Evolutionary conservation across 2,113 vertebrate genomes (phyloP).

Genomic region (Heterotis niloticus): DNA sequence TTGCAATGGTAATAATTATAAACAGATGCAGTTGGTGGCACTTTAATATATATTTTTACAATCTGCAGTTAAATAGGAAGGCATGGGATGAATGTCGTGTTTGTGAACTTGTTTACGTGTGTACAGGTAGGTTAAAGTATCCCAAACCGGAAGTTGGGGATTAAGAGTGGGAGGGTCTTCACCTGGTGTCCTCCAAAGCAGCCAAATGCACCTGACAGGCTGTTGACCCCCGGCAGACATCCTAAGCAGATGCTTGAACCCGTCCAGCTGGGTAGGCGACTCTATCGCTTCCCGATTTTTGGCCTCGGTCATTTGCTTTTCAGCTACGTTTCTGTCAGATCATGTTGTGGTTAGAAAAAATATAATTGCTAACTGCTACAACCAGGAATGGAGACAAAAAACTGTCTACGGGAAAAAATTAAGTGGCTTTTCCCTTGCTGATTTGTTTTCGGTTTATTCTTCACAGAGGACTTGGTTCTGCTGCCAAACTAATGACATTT

Average conservation of each 20-base stretch:
- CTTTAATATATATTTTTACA: too few species aligned
- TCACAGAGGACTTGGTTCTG: conserved; percentile 1
- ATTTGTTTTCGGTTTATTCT: conserved; percentile 12
- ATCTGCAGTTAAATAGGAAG: too few species aligned
- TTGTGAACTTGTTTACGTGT: too few species aligned
- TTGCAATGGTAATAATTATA: too few species aligned
- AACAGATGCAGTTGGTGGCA: too few species aligned
- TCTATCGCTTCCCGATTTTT: conserved; percentile 27
- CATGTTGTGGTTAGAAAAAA: not conserved
- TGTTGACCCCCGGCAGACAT: conserved; percentile 39
- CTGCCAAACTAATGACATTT: not conserved
- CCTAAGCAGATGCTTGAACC: conserved; percentile 37
- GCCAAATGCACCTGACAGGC: conserved; percentile 43
- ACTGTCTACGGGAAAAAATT: too few species aligned
- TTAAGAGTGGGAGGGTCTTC: conserved; percentile 10
- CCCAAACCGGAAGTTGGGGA: not conserved
- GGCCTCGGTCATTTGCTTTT: not conserved
- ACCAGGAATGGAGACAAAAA: too few species aligned
- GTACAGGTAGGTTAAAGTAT: too few species aligned
- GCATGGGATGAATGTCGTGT: too few species aligned
- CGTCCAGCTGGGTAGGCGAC: conserved; percentile 25
- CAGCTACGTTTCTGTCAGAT: not conserved
- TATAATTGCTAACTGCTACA: not conserved
- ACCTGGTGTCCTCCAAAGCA: conserved; percentile 19
- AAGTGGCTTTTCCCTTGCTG: not conserved